Evolutionary conservation across 1,140 invertebrate species (phyloP).

Genomic region (Solenopsis invicta): DNA sequence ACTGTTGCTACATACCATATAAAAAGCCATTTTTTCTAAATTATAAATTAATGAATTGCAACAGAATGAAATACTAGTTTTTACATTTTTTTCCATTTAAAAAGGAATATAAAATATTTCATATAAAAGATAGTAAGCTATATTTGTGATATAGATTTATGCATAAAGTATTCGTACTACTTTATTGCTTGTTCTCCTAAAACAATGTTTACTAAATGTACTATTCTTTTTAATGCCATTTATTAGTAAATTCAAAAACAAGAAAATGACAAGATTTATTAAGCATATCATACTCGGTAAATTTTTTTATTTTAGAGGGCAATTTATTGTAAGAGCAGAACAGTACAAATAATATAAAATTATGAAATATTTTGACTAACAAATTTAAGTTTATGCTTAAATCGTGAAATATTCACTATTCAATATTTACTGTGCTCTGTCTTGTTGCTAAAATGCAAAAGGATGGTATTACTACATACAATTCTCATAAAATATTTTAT

Average conservation of each 20-base stretch:
- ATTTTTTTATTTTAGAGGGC: neutral
- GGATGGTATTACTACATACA: neutral
- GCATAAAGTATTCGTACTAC: neutral
- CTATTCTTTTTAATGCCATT: neutral
- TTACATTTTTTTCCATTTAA: conserved; percentile 7
- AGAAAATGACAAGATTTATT: neutral
- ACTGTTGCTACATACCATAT: neutral
- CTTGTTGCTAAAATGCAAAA: conserved; percentile 29
- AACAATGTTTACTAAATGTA: neutral
- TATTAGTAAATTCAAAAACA: neutral
- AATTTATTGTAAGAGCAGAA: conserved; percentile 23
- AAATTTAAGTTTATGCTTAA: conserved; percentile 7
- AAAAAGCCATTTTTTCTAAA: neutral
- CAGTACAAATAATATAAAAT: conserved; percentile 34
- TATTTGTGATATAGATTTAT: conserved; percentile 42
- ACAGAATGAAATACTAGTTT: neutral
- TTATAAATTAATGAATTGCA: conserved; percentile 9
- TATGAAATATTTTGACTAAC: neutral
- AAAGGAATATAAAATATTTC: neutral
- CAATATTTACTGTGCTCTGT: conserved; percentile 12
- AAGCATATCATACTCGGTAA: neutral
- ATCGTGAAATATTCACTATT: conserved; percentile 7
- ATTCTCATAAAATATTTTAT: conserved; percentile 41
- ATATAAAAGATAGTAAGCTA: no score
- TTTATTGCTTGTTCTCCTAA: neutral